Percentiles rank a stretch among this genome's conserved stretches.
These are phyloP conservation scores for Cyphomyrmex costatus DNA, from an alignment of 1,140 invertebrate genomes.

Conservation along the genomic window DNA sequence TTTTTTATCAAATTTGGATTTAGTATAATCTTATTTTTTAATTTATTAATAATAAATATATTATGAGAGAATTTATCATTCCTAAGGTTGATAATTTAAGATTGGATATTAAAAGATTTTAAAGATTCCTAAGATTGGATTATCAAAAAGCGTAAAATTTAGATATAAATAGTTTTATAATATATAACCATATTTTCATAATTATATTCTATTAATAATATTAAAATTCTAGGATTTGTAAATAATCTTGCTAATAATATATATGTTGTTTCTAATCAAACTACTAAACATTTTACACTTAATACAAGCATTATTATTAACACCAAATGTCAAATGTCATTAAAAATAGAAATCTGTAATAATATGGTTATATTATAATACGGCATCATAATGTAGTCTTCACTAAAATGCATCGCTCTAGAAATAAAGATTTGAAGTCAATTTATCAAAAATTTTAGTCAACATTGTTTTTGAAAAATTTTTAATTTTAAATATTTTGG, in stretches of 20 bases:
- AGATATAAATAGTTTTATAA: not conserved
- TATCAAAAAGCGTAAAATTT: conserved; percentile 10
- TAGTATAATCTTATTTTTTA: not conserved
- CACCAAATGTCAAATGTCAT: not conserved
- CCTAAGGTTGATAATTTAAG: not conserved
- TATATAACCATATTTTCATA: not conserved
- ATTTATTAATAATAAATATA: not conserved
- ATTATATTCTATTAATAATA: not conserved
- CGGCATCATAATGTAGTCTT: not conserved
- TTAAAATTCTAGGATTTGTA: not conserved
- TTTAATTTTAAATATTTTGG: not conserved
- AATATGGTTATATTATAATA: not conserved
- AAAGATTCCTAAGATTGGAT: not conserved
- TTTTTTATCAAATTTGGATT: conserved; percentile 12
- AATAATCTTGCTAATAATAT: not conserved
- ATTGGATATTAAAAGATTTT: not conserved
- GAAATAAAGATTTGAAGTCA: not conserved
- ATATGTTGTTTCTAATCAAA: not conserved
- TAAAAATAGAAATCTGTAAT: not conserved
- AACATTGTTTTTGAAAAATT: not conserved
- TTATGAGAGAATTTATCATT: not conserved
- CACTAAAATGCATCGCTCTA: not conserved
- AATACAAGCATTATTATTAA: not conserved
- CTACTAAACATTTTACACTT: not conserved
- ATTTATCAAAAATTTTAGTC: conserved; percentile 3